Base-by-base conservation (phyloP, 2,797 vertebrate genomes). In the Neomorphus geoffroyi region DNA sequence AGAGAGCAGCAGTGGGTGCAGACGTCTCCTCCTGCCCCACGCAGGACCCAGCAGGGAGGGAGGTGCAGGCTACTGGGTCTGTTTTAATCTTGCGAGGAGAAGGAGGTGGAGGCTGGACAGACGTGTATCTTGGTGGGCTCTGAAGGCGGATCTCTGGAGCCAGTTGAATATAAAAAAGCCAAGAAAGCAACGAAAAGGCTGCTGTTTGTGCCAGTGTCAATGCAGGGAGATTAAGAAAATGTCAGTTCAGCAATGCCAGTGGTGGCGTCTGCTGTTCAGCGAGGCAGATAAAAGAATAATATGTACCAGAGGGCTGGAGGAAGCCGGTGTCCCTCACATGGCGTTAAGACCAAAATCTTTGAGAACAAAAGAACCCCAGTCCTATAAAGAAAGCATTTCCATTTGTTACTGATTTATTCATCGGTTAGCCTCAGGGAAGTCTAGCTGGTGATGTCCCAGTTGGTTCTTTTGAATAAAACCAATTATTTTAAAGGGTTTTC, bases 41-140 rank as follows among this genome's bases (percentile, higher is more conserved):
- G 6, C 78, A 96, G 95, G 87, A 89, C 88, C 88, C 92, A 80
- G 92, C 90, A 94, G 72, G 86, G 83, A 97, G 78, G 90, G 94
- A 95, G 53, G 87, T 69, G 65, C 70, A 58, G 69, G 35, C 88
- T 92, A 64, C 86, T 45, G 64, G 57, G 53, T 77, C 75, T 51
- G 65, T 81, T 97, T 98, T 96, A 98, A 96, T 85, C 88, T 74
- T 75, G 64, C 6, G 18, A 65, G 85, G 86, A 77, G 50, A 93
- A 95, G 92, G 97, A 97, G 97, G 95, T 97, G 97, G 94, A 89
- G 94, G 87, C 94, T 95, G 91, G 66, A 89, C 50, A 21, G 69
- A 57, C 33, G 28, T 80, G 37, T 94, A 86, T 61, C 90, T 91
- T 88, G 69, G 75, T 21, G 58, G 88, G 72, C 84, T 94, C 81